phyloP scores from a whole-genome alignment of 1,140 invertebrate species.

The Varroa destructor region DNA sequence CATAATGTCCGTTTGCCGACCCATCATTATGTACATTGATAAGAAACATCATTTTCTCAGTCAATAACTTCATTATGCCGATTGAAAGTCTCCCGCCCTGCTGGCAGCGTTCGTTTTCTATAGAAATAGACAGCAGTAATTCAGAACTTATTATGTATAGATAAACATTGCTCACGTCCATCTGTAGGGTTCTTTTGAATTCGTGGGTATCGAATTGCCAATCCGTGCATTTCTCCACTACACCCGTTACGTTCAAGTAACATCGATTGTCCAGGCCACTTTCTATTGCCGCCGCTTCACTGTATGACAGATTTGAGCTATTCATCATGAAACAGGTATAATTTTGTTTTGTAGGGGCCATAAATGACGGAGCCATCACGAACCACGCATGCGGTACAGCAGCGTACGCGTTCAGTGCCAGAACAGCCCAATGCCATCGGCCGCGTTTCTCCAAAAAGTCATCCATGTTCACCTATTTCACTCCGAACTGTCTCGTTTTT shows the following conservation, averaged over 20 bases:
- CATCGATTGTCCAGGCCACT: too few species aligned
- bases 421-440: conserved; percentile 11
- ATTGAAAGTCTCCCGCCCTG: too few species aligned
- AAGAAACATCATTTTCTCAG: too few species aligned
- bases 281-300: too few species aligned
- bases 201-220: conserved; percentile 21
- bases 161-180: neutral
- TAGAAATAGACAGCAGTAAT: too few species aligned
- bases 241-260: neutral
- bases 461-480: neutral
- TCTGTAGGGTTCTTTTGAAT: conserved; percentile 7
- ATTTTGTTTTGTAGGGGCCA: neutral
- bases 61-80: too few species aligned
- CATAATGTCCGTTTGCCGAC: too few species aligned
- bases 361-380: conserved; percentile 15
- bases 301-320: neutral
- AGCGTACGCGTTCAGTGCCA: conserved; percentile 7
- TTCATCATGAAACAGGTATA: neutral
- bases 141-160: too few species aligned
- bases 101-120: too few species aligned
- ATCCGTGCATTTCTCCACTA: neutral
- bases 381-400: conserved; percentile 23
- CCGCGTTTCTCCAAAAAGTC: neutral
- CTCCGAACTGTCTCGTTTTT: too few species aligned
- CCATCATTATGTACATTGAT: too few species aligned